phyloP scores from a whole-genome alignment of 2,888 invertebrate genomes.

The Chromoteleia sp. region DNA sequence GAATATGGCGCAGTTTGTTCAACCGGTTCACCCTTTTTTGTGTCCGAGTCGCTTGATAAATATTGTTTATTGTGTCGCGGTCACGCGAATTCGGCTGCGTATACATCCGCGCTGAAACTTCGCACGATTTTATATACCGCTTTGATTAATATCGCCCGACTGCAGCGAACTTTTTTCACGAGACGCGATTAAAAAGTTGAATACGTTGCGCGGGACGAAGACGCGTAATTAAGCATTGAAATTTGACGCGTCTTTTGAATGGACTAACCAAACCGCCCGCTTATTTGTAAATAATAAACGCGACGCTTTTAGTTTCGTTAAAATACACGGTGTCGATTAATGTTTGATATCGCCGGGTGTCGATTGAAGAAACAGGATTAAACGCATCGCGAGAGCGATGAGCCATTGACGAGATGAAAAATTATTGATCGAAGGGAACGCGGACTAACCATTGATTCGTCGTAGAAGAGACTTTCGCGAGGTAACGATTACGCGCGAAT shows the following conservation, averaged over 20 bases:
- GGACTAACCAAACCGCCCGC: no score
- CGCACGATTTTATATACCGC: not conserved
- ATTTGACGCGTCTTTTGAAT: no score
- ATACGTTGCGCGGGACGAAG: not conserved
- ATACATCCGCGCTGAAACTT: conserved; percentile 1
- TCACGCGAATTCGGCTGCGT: conserved; percentile 36
- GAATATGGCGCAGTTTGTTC: conserved; percentile 3
- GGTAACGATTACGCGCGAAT: no score
- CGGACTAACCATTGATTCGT: not conserved
- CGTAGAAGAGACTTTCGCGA: conserved; percentile 3
- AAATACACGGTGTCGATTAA: not conserved
- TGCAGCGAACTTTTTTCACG: not conserved
- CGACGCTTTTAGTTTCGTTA: no score
- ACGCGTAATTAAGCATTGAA: not conserved
- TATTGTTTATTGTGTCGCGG: conserved; percentile 31
- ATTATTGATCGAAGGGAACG: conserved; percentile 24
- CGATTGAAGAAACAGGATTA: conserved; percentile 22
- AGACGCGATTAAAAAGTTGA: conserved; percentile 1
- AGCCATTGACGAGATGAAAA: conserved; percentile 29
- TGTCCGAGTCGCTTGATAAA: conserved; percentile 31
- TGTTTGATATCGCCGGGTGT: conserved; percentile 2
- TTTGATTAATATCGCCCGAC: not conserved
- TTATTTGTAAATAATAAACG: no score
- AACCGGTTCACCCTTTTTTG: conserved; percentile 1
- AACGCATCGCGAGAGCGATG: not conserved